Evolutionary conservation across 2,888 invertebrate species (phyloP).

Genomic region (Pseudanteris insignis): DNA sequence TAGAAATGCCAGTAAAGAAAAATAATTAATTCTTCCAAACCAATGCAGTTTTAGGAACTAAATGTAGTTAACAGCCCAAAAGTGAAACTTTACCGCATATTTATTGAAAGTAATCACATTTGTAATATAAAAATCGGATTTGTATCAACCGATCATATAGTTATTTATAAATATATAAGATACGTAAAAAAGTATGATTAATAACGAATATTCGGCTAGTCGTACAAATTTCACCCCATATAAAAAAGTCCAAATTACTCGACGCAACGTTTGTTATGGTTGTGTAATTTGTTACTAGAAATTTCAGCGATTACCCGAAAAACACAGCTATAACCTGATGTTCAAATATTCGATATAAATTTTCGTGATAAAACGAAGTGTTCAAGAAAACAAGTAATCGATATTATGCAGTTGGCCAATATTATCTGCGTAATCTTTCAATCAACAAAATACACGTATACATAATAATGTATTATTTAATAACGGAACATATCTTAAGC

Average conservation of each 20-base stretch:
- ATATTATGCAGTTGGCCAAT: conserved; percentile 36
- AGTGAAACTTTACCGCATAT: conserved; percentile 34
- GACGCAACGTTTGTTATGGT: conserved; percentile 4
- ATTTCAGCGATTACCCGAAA: conserved; percentile 30
- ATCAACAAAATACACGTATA: conserved; percentile 26
- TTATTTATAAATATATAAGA: conserved; percentile 1
- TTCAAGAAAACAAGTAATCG: conserved; percentile 29
- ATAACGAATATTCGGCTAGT: conserved; percentile 22
- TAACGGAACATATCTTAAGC: conserved; percentile 26
- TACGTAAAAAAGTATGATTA: not conserved
- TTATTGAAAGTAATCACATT: conserved; percentile 25
- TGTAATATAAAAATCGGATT: conserved; percentile 4
- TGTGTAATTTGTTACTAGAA: conserved; percentile 7
- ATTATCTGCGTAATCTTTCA: conserved; percentile 36
- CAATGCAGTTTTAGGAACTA: not conserved
- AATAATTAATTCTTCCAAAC: conserved; percentile 25
- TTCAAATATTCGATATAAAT: conserved; percentile 19
- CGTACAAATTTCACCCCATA: conserved; percentile 17
- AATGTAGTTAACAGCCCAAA: conserved; percentile 13
- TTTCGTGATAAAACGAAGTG: conserved; percentile 41
- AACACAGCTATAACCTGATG: conserved; percentile 5
- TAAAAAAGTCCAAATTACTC: conserved; percentile 5
- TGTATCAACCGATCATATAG: conserved; percentile 17
- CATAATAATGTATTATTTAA: conserved; percentile 27
- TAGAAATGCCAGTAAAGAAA: conserved; percentile 3